Conservation (phyloP, 2,797 vertebrate genomes). For the Picus viridis region DNA sequence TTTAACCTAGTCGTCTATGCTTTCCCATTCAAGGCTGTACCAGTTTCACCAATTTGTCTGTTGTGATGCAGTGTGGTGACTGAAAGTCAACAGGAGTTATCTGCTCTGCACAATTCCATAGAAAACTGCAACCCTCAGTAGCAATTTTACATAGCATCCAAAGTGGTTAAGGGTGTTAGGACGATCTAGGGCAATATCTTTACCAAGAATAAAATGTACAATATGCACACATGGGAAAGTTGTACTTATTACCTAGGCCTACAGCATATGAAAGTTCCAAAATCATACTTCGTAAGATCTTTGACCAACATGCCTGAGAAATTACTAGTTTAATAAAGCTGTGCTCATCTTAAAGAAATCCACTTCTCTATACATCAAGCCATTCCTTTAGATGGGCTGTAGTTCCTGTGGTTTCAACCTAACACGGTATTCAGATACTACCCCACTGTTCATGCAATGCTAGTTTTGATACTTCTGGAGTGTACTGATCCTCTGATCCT, state of each 20-base stretch:
- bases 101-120: neutral
- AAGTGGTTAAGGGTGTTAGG: neutral
- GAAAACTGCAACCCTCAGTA: neutral
- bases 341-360: neutral
- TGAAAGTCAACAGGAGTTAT: neutral
- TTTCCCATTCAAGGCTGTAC: conserved; percentile 3
- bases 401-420: neutral
- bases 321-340: neutral
- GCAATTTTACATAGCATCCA: neutral
- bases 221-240: neutral
- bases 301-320: neutral
- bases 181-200: neutral
- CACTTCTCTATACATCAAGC: neutral
- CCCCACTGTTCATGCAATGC: neutral
- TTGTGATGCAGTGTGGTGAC: neutral
- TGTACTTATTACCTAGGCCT: neutral
- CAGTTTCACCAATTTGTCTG: neutral
- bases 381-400: neutral
- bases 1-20: conserved; percentile 1
- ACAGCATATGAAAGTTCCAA: neutral
- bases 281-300: neutral
- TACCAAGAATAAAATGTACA: neutral
- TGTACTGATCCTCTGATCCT: neutral
- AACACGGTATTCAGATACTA: neutral
- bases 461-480: neutral